Base-by-base conservation (phyloP, 2,113 vertebrate species). In the Rousettus leschenaultii region DNA sequence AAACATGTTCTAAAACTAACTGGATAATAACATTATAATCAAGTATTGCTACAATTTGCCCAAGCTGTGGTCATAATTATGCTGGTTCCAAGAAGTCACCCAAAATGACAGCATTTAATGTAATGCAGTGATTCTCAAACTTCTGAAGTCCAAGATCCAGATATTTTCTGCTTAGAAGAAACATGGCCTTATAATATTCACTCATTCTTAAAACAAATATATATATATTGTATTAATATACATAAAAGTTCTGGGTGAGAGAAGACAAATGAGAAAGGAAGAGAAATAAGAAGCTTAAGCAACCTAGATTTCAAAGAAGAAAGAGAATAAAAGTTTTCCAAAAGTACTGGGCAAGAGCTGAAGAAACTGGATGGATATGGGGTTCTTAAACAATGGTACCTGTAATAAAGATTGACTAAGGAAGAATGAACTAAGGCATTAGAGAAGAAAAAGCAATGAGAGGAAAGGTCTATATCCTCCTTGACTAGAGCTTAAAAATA, bases 181-280 rank as follows among this genome's bases (percentile, higher is more conserved):
- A 85, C 7, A 74, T 14, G 24, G 59, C 14, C 33, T 79, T 45
- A 91, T 63, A 51, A 55, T 73, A 89, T 51, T 92, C n/a, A 82
- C 59, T 74, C 33, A 77, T 59, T 78, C n/a, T 88, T 95, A 83
- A 91, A 85, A 86, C 65, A 85, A 87, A 59, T 22, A 92, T 5
- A 73, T 5, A 73, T 61, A 73, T 6, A 48, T 51, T 51, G 48
- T 51, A 51, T 88, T 33, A 87, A 6, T 28, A 94, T 10, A 61
- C 65, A 87, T 7, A 92, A 83, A 70, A 63, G 24, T 78, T 35
- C 48, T 85, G 19, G 19, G 16, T 92, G 6, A 91, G 9, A 92
- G 43, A 78, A 51, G n/a, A 68, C 0, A 94, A 22, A 70, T 71
- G 5, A 74, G n/a, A 66, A 86, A 79, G 28, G 12, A 85, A 90